phyloP scores from a whole-genome alignment of 2,797 vertebrate genomes.

The Crax fasciolata region DNA sequence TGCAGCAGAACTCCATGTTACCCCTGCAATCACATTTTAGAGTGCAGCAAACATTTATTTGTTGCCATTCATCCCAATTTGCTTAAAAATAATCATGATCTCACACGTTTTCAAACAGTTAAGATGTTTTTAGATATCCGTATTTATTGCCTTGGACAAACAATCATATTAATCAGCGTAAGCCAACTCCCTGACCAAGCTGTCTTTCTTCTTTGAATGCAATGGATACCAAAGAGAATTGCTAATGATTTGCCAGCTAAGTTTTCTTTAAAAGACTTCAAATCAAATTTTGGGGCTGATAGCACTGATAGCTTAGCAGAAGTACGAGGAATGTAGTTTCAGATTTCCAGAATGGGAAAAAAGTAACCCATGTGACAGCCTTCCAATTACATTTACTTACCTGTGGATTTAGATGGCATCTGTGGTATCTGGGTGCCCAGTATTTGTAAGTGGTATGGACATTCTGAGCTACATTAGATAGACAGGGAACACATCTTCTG shows the following conservation, averaged over 20 bases:
- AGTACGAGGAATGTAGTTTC: not conserved
- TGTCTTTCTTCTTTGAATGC: conserved; percentile 9
- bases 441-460: not conserved
- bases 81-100: conserved; percentile 12
- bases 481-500: not conserved
- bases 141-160: conserved; percentile 56
- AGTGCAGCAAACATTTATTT: not conserved
- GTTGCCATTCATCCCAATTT: conserved; percentile 19
- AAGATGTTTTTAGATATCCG: not conserved
- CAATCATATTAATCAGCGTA: conserved; percentile 44
- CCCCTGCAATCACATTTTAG: not conserved
- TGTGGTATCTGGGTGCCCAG: not conserved
- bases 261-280: conserved; percentile 37
- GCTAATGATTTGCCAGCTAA: conserved; percentile 46
- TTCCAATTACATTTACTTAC: not conserved
- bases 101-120: not conserved
- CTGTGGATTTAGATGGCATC: not conserved
- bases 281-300: not conserved
- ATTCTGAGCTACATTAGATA: not conserved
- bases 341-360: not conserved
- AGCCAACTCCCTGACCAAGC: not conserved
- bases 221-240: conserved; percentile 33
- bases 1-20: not conserved
- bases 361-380: not conserved
- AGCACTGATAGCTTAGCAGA: not conserved